Base-by-base conservation (phyloP, 1,140 invertebrate species). In the Acromyrmex heyeri region DNA sequence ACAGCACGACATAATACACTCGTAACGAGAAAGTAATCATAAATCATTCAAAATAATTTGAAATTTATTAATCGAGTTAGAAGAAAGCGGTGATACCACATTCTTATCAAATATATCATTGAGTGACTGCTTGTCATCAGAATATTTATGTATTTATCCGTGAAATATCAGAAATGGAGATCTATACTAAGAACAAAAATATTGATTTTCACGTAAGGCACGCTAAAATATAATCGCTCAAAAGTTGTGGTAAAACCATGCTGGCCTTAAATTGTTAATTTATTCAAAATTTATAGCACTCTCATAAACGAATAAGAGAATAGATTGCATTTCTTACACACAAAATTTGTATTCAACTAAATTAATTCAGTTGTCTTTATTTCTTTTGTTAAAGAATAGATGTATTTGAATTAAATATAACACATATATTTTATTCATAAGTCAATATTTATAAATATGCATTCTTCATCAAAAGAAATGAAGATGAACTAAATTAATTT, bases 11-110 rank as follows among this genome's bases (percentile, higher is more conserved):
- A 50, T 79, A 85, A 87, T 85, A 85, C 79, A 79, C 61, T 87
- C 78, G 48, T 75, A 69, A 85, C 53, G 27, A 85, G 34, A 38
- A 65, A 55, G 78, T 57, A 50, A 67, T 69, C 59, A 34, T 87
- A 79, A 65, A 81, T 89, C 78, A 87, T 85, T 16, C 73, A 4
- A 48, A 77, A 24, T 65, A 65, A 57, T 21, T n/a, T 16, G 24
- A 64, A 88, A 89, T 90, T 90, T 89, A 90, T 90, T 78, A 85
- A 61, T 38, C 16, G 27, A 30, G 55, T 8, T 65, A 65, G 48
- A 73, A 53, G 21, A 73, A 7, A 59, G 27, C 18, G 21, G 18
- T 55, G 21, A 70, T 53, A 57, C 18, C 57, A 57, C 14, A 10
- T 38, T 38, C 27, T 57, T 67, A 57, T 18, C 30, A 14, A 64